Base-by-base conservation (phyloP, 2,888 invertebrate species). In the Sinhomidia bicolor region DNA sequence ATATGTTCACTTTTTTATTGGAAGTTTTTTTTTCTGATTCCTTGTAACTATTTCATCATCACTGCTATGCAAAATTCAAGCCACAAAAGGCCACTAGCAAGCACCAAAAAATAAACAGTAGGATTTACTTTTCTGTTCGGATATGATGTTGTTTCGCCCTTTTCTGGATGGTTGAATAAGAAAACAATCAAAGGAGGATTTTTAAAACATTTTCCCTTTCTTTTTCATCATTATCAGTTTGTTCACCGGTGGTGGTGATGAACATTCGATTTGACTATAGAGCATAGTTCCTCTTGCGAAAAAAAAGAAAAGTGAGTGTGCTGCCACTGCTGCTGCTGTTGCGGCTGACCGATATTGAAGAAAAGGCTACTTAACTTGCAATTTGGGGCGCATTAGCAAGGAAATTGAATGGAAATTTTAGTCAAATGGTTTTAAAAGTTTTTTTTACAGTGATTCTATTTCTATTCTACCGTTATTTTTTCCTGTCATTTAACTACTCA, bases 1-100 rank as follows among this genome's bases (percentile, higher is more conserved):
- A 2, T 68, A 26, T 20, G 10, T 12, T 80, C 36, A 60, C 17
- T 62, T 62, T 65, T 65, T n/a, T 36, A 9, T 26, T 44, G 6
- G 29, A 6, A 29, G 76, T 78, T 54, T 51, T 76, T 76, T 76
- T 44, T 76, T 51, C 26, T 76, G 51, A 76, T 76, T 17, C 23
- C 41, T 32, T 10, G 14, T 26, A 12, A 1, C 44, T 60, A 20
- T 51, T 36, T 41, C 29, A 14, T 54, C 57, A n/a, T 47, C 51
- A 51, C 17, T 36, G 6, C 14, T 23, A 41, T 60, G 12, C 41
- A 80, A 6, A 79, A 62, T 36, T 4, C 36, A 36, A 79, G 41
- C 23, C 29, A 20, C 26, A 32, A 68, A n/a, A 44, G 41, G n/a
- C 5, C 44, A 26, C 20, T 1, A 26, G 0, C 44, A 17, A 17